Conservation (phyloP, 2,797 vertebrate genomes). For the Acanthornis magna region DNA sequence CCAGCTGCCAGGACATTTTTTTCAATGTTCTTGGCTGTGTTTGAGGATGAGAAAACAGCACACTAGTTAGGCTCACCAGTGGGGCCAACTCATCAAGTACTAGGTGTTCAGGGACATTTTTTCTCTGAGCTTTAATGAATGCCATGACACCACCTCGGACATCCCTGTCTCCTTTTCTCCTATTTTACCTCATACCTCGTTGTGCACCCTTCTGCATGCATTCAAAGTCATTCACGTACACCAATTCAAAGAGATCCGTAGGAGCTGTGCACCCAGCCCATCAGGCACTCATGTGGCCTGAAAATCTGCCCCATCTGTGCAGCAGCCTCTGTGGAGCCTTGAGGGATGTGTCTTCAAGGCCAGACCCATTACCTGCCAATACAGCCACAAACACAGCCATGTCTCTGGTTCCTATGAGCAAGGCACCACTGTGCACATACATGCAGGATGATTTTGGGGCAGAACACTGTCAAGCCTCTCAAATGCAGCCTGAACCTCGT, state of each 20-base stretch:
- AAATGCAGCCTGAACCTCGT: not conserved
- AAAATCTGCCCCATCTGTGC: not conserved
- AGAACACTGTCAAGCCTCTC: not conserved
- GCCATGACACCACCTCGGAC: not conserved
- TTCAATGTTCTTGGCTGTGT: not conserved
- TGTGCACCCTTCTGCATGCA: not conserved
- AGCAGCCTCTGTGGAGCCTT: not conserved
- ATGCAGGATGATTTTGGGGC: not conserved
- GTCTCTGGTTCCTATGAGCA: not conserved
- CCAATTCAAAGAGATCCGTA: not conserved
- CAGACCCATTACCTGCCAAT: not conserved
- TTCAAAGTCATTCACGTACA: not conserved
- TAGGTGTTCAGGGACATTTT: not conserved
- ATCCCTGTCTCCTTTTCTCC: not conserved
- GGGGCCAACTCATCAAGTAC: not conserved
- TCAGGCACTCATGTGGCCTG: not conserved
- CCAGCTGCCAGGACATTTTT: not conserved
- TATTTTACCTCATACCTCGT: not conserved
- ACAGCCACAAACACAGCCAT: not conserved
- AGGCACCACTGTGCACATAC: not conserved
- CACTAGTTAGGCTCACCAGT: not conserved
- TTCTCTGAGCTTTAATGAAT: not conserved
- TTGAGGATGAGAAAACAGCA: not conserved
- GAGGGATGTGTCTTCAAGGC: not conserved
- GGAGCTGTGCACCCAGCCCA: accelerated